Evolutionary conservation across 2,888 invertebrate species (phyloP).

Genomic region (Sinentomon sp.): DNA sequence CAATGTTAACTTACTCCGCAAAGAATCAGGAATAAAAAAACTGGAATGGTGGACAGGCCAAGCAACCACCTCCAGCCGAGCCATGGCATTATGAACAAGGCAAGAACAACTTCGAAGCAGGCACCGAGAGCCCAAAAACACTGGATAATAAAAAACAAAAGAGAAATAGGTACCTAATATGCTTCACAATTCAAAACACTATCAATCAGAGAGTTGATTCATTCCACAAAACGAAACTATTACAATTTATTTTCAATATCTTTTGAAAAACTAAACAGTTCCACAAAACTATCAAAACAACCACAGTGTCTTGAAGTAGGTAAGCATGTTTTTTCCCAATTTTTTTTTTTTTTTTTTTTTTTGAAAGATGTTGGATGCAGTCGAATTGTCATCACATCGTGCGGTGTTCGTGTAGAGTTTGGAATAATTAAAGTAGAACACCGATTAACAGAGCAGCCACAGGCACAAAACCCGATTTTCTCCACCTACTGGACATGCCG

Average conservation of each 20-base stretch:
- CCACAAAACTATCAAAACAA: too few relatives aligned
- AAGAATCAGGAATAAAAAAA: slow-evolving; percentile 41
- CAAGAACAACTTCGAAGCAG: slow-evolving; percentile 70
- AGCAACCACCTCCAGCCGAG: slow-evolving; percentile 75
- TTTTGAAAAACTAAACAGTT: background rate
- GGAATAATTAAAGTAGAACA: too few relatives aligned
- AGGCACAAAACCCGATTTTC: too few relatives aligned
- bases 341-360: too few relatives aligned
- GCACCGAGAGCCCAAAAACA: slow-evolving; percentile 92
- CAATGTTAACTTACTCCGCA: slow-evolving; percentile 34
- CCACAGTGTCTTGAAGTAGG: too few relatives aligned
- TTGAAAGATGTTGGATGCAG: too few relatives aligned
- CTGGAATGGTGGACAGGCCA: slow-evolving; percentile 65
- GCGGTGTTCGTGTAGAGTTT: too few relatives aligned
- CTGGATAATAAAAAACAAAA: slow-evolving; percentile 23
- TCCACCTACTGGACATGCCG: too few relatives aligned
- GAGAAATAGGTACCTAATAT: background rate
- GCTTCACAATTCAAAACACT: background rate
- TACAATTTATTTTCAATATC: background rate
- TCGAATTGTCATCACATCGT: too few relatives aligned
- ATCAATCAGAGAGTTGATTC: background rate
- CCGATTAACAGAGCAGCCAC: too few relatives aligned
- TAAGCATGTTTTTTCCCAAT: too few relatives aligned
- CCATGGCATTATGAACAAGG: slow-evolving; percentile 67
- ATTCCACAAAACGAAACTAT: background rate